These are phyloP conservation scores for Speoplatyrhinus poulsoni DNA, from an alignment of 2,113 vertebrate genomes.

Conservation along the genomic window DNA sequence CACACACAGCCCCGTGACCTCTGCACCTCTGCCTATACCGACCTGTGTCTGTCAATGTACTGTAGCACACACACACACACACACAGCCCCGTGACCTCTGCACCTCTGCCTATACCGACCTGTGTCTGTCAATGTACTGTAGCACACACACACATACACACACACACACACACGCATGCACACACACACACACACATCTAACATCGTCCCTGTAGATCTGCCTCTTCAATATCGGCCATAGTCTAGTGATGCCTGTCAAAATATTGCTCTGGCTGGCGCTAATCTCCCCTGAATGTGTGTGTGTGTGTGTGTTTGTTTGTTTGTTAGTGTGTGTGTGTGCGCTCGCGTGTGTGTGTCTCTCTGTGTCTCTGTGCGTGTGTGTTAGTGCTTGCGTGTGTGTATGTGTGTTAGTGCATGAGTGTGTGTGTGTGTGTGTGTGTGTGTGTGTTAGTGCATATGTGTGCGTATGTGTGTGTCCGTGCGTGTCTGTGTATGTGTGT, in stretches of 20 bases:
- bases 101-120: background rate
- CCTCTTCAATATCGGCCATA: conserved; percentile 46
- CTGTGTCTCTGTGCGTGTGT: conserved; percentile 3
- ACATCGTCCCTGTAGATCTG: conserved; percentile 33
- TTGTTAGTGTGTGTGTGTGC: conserved; percentile 17
- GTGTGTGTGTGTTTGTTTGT: background rate
- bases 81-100: background rate
- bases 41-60: too few relatives aligned
- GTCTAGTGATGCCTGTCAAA: conserved; percentile 64
- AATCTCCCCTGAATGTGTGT: conserved; percentile 71
- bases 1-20: background rate
- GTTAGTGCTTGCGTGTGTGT: background rate
- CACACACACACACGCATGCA: conserved; percentile 20
- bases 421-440: conserved; percentile 43
- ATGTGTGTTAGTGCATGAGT: background rate
- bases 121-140: background rate
- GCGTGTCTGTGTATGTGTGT: background rate
- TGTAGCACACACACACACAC: background rate
- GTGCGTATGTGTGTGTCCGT: conserved; percentile 19
- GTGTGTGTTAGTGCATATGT: conserved; percentile 22
- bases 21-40: too few relatives aligned
- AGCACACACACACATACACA: conserved; percentile 30
- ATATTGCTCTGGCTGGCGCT: conserved; percentile 81
- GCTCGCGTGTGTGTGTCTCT: conserved; percentile 65
- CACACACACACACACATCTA: conserved; percentile 7